Evolutionary conservation across 2,888 invertebrate species (phyloP), one percentile per base, ranked within the genome.

Genomic region (Macropis europaea): DNA sequence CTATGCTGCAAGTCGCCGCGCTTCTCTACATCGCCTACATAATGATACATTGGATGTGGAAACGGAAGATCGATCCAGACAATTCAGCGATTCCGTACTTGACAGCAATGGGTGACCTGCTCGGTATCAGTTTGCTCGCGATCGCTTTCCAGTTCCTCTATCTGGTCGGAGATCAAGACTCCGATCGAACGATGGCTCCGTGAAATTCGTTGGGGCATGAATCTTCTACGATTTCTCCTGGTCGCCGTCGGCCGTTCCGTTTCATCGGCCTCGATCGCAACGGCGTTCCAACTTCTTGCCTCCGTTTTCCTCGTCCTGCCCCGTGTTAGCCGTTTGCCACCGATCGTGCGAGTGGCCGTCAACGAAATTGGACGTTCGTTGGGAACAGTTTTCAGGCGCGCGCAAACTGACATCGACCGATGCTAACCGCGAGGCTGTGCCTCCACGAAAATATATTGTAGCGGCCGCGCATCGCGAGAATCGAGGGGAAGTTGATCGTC

Each of bases 81-180:
- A 95, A 95, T 85, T 94, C 94, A 43, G 94, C 95, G 72, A 95
- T 95, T 84, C 95, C 95, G 17, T 95, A 95, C 88, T 90, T 95
- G 79, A 95, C 95, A 9, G 94, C 95, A 4, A 91, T 95, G 82
- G 96, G 96, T 24, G 96, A 96, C 90, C 91, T 96, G 13, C 90
- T 95, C 24, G 96, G 96, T 36, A 95, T 95, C 76, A 92, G 92
- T 56, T 90, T 94, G 54, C 90, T 94, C 69, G 93, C 93, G 19
- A 90, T 93, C 68, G 93, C 93, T 71, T 94, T 94, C 84, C 92
- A 93, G 87, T 92, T 93, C 86, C 90, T 93, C 63, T 92, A 92
- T 86, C 89, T 93, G 69, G 92, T 93, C 60, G 92, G 92, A 26
- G 92, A 92, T 85, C 91, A 92, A 82, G 92, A 92, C 76, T 90